Base-by-base conservation (phyloP, 2,797 vertebrate species). In the Carapus acus region DNA sequence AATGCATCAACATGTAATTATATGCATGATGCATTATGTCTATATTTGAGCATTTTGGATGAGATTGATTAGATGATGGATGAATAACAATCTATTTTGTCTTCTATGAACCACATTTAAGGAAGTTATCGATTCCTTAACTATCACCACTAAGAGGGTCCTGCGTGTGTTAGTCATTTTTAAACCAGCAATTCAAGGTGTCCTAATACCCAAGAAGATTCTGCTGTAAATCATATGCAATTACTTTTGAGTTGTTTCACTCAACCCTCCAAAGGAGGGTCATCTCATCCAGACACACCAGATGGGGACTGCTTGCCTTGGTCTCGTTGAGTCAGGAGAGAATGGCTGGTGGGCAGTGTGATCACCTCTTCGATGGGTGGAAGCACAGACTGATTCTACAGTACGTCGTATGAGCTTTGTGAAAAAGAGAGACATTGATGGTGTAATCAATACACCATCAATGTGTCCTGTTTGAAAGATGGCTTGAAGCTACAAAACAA, bases 141-240 rank as follows among this genome's bases (percentile, higher is more conserved):
- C 24, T 27, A 43, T 11, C 27, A 41, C 40, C 40, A 45, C 15
- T 37, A 47, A 47, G 57, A 58, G 18, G 29, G 60, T 43, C 54
- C 46, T 53, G 64, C 68, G 54, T 52, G 57, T 42, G 23, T 22
- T 41, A 49, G 58, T 46, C 57, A 62, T 48, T 58, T 54, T n/a
- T 34, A 48, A 58, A 73, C 60, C 54, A 62, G 54, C 65, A 73
- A 49, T 40, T 65, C 40, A 66, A 57, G 31, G 53, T 49, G 50
- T 63, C 38, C 29, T 27, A 65, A 69, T 53, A 64, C 66, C 76
- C 67, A 74, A 65, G 46, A 67, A 65, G 73, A 71, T 45, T 77
- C 75, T 65, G 39, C 39, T 58, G 77, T 83, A 69, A 71, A 77
- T 74, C 73, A 80, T 78, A 76, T 62, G 78, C 49, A 67, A 68